These are phyloP conservation scores for Idaea aversata DNA, from an alignment of 2,888 invertebrate species.

Conservation along the genomic window DNA sequence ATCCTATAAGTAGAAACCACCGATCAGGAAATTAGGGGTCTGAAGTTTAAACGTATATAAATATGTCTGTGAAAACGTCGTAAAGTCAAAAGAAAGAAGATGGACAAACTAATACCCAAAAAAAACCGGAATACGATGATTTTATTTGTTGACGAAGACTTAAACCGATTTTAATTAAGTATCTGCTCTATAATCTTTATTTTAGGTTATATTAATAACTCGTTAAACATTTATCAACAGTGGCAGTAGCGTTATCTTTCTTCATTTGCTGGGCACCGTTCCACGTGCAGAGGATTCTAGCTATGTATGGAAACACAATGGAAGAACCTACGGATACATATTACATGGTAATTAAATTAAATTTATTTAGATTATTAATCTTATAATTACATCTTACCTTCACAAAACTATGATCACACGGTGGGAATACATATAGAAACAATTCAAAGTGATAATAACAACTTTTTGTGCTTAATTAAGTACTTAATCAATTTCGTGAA, in stretches of 20 bases:
- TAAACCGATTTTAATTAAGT: no score
- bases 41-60: no score
- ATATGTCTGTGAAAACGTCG: no score
- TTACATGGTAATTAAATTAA: slow-evolving; percentile 51
- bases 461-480: not conserved
- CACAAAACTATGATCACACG: not conserved
- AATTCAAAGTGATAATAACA: not conserved
- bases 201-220: not conserved
- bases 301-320: slow-evolving; percentile 83
- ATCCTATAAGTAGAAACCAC: no score
- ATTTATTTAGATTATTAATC: slow-evolving; percentile 5
- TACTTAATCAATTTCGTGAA: not conserved
- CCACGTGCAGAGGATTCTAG: slow-evolving; percentile 93
- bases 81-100: no score
- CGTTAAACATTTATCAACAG: slow-evolving; percentile 61
- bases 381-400: not conserved
- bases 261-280: slow-evolving; percentile 96
- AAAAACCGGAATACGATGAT: no score
- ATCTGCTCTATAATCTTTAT: not conserved
- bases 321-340: slow-evolving; percentile 72
- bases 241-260: slow-evolving; percentile 91
- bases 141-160: no score
- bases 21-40: no score
- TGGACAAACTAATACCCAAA: no score
- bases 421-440: not conserved